Evolutionary conservation across 2,797 vertebrate genomes (phyloP).

Genomic region (Cyclura pinguis): DNA sequence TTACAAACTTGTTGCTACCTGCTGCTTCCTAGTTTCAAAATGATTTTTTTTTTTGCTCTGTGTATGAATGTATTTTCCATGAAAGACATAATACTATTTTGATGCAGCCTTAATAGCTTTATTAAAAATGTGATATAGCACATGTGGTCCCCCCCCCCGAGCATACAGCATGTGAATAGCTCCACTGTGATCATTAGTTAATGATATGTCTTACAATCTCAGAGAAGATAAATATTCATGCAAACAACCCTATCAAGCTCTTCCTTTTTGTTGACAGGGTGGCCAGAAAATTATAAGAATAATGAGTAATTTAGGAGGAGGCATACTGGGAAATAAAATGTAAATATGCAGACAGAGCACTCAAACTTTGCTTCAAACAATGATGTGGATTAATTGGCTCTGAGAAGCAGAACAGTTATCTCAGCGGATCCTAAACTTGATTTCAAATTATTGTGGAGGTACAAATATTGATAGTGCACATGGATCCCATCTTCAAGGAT

Average conservation of each 20-base stretch:
- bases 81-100: background rate
- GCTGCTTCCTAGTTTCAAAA: background rate
- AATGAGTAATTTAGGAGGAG: background rate
- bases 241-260: background rate
- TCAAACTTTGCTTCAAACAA: background rate
- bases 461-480: background rate
- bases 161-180: background rate
- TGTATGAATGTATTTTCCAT: background rate
- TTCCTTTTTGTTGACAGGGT: background rate
- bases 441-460: background rate
- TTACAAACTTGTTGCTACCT: background rate
- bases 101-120: background rate
- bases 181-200: background rate
- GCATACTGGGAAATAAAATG: background rate
- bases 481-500: background rate
- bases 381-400: background rate
- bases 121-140: slow-evolving; percentile 16
- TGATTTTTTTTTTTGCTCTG: background rate
- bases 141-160: background rate
- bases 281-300: background rate
- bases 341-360: background rate
- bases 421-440: background rate
- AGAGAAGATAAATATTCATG: slow-evolving; percentile 3
- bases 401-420: background rate
- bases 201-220: background rate